Base-by-base conservation (phyloP, 2,797 vertebrate species). In the Chromobotia macracanthus region DNA sequence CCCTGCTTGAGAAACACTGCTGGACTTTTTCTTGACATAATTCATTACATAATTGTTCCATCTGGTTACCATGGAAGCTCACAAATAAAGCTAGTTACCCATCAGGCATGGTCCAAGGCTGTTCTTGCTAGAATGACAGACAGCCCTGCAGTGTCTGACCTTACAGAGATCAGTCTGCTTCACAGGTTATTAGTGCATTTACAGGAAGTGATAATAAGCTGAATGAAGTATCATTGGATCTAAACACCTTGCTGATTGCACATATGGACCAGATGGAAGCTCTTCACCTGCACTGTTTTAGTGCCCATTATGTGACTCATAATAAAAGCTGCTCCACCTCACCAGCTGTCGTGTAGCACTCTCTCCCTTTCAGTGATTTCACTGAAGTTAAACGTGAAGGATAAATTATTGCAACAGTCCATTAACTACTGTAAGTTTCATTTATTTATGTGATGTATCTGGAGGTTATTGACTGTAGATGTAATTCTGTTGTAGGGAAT, bases 201-300 rank as follows among this genome's bases (percentile, higher is more conserved):
- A n/a, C n/a, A n/a, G n/a, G n/a, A n/a, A n/a, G n/a, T 61, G 69
- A n/a, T n/a, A n/a, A 51, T 51, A n/a, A 51, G 53, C n/a, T 21
- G 53, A 19, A 21, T 2, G 21, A 51, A 51, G 31, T 23, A 76
- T 65, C 58, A 82, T 73, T 74, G 50, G 68, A 58, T 7, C 11
- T 69, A n/a, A 80, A 71, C 68, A 72, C 50, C 58, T 71, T 81
- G 76, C 53, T 75, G 76, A 78, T 74, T 11, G 71, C 31, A 31
- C 72, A 74, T 83, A 76, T 78, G 71, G 74, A 28, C 80, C 80
- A 83, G 72, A 83, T 85, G 80, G 86, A 80, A 5, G 55, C 80
- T 78, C 48, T 55, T 56, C 53, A 10, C 19, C 10, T 23, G 19
- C 19, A 21, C 19, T 23, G 51, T 10, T n/a, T n/a, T n/a, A n/a